Evolutionary conservation across 2,113 vertebrate genomes (phyloP), one percentile per base, ranked within the genome.

Genomic region (Paramormyrops kingsleyae): DNA sequence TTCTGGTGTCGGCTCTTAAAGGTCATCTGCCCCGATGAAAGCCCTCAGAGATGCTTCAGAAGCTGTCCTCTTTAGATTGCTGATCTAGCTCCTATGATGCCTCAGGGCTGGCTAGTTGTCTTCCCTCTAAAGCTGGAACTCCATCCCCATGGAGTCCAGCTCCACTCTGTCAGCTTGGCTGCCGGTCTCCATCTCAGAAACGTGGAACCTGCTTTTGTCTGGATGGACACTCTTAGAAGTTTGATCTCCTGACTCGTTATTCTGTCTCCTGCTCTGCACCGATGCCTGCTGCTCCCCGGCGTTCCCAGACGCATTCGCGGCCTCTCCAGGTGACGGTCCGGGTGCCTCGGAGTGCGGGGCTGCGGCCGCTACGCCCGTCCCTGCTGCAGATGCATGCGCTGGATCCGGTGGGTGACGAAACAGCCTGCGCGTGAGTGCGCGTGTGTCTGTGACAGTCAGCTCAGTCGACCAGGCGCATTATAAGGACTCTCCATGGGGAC

Each of bases 281-380:
- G 87, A 94, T 94, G n/a, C 96, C 96, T 93, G 95, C 94, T 95
- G 95, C 85, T 39, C 91, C 93, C 91, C 90, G 90, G 96, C 96
- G 95, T 95, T 96, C 93, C 62, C 96, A 99, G 98, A 99, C 95
- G 98, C 98, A 93, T 99, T 99, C 97, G 99, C 98, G 95, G 97
- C 97, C 95, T 99, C 98, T 96, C 98, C 99, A 92, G 97, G 97
- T 95, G 98, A 99, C 93, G 97, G 97, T 96, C 97, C 97, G 94
- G 96, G 97, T 94, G 93, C 96, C 93, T 92, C 97, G 93, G 97
- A 96, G 94, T 98, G 97, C 92, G 97, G 97, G 90, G 95, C 96
- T 92, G 97, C 95, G 91, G 94, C 97, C 92, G 95, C 97, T 92
- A 93, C 96, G 94, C 96, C 96, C 92, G 93, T 94, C 95, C 96